These are phyloP conservation scores for Onychomys torridus DNA, from an alignment of 2,797 vertebrate species.

Conservation along the genomic window DNA sequence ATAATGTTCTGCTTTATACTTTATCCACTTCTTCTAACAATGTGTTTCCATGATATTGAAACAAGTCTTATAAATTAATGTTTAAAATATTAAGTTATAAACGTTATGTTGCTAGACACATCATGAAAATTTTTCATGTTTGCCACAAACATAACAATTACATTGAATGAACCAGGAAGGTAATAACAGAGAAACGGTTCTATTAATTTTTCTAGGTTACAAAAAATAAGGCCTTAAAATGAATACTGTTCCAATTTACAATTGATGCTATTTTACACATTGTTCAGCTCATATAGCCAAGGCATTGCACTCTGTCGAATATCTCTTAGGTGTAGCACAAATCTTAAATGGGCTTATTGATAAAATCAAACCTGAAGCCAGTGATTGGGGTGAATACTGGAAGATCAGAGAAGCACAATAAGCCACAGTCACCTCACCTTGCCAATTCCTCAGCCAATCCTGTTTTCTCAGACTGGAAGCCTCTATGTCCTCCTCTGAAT, in stretches of 20 bases:
- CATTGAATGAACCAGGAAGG: background rate
- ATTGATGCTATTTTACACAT: constrained; percentile 48
- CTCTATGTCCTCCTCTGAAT: too few species aligned
- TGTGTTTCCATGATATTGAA: background rate
- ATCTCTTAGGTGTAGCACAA: constrained; percentile 35
- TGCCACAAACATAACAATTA: background rate
- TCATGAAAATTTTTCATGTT: background rate
- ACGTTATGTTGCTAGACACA: background rate
- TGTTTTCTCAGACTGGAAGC: too few species aligned
- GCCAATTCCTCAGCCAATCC: too few species aligned
- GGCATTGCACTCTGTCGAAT: constrained; percentile 9
- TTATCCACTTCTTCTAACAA: background rate
- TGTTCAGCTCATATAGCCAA: constrained; percentile 42
- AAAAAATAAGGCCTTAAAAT: constrained; percentile 32
- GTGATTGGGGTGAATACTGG: too few species aligned
- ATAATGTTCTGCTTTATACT: background rate
- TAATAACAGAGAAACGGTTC: background rate
- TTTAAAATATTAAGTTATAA: constrained; percentile 18
- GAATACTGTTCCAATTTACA: constrained; percentile 24
- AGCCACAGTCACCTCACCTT: too few species aligned
- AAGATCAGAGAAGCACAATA: too few species aligned
- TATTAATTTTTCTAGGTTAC: background rate
- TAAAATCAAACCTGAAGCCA: too few species aligned
- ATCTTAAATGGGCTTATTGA: too few species aligned
- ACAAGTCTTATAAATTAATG: background rate